Percentiles rank a stretch among this genome's conserved stretches.
Conservation (phyloP, 2,797 vertebrate species). For the Propithecus perrieri region DNA sequence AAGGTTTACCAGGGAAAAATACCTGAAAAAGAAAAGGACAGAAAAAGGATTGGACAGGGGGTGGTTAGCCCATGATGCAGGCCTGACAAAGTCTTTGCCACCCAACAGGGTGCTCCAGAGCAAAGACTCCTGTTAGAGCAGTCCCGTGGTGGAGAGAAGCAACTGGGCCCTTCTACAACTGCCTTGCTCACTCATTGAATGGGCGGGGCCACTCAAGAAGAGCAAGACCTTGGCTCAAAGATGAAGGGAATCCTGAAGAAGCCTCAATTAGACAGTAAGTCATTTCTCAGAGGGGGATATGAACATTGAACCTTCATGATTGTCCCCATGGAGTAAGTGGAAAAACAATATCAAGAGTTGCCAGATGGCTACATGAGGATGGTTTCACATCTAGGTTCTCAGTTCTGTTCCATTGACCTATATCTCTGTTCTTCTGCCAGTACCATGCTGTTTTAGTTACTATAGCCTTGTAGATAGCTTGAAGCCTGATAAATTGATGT, state of each 20-base stretch:
- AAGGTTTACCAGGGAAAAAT: background rate
- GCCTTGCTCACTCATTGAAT: background rate
- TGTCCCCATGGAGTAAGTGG: background rate
- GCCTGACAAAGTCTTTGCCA: background rate
- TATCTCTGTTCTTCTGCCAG: too few species aligned
- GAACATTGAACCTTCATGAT: background rate
- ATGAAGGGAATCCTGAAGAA: background rate
- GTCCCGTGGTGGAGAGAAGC: background rate
- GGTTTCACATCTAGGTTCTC: too few species aligned
- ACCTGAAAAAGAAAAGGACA: background rate
- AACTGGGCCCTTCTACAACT: background rate
- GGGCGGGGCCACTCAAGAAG: background rate
- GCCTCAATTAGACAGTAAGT: background rate
- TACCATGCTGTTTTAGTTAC: too few species aligned
- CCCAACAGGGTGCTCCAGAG: background rate
- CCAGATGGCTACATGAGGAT: background rate
- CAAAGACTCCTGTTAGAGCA: background rate
- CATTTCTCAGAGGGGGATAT: background rate
- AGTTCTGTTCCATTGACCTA: too few species aligned
- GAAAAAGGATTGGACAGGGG: rapidly evolving
- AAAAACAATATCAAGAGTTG: background rate
- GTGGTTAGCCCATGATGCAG: background rate
- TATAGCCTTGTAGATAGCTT: too few species aligned
- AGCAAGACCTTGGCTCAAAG: background rate
- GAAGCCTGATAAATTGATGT: too few species aligned